phyloP scores from a whole-genome alignment of 2,888 invertebrate genomes.

The Poecilobothrus nobilitatus region DNA sequence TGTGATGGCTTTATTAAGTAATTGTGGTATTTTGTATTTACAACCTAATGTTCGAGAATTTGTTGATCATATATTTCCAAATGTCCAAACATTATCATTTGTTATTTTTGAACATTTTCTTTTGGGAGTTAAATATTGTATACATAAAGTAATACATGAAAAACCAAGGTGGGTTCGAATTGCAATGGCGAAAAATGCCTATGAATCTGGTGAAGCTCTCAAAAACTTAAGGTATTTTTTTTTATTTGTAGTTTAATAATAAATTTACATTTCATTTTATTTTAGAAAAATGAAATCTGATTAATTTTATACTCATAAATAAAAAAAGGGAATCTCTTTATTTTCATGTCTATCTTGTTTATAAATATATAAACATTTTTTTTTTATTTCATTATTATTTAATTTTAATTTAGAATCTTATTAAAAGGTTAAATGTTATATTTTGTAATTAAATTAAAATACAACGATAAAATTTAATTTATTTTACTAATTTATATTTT shows the following conservation, averaged over 20 bases:
- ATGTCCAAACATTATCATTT: conserved; percentile 46
- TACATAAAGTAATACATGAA: conserved; percentile 62
- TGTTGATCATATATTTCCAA: conserved; percentile 35
- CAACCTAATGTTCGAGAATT: conserved; percentile 53
- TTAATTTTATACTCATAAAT: neutral
- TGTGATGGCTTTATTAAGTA: conserved; percentile 64
- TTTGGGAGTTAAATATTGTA: conserved; percentile 53
- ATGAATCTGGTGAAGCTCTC: conserved; percentile 54
- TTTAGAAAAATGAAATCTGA: conserved; percentile 8
- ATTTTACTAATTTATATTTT: neutral
- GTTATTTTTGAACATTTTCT: conserved; percentile 62
- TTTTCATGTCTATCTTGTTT: no score
- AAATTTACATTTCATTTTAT: neutral
- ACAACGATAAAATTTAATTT: no score
- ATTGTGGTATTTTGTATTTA: conserved; percentile 62
- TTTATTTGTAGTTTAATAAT: neutral
- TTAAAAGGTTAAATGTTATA: neutral
- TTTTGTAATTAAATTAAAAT: no score
- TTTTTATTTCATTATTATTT: no score
- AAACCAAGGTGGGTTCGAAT: conserved; percentile 59
- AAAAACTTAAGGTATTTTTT: conserved; percentile 43
- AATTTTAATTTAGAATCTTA: neutral
- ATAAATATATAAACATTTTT: no score
- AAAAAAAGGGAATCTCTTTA: no score
- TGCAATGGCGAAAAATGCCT: conserved; percentile 52